Evolutionary conservation across 1,140 invertebrate genomes (phyloP), one percentile per base, ranked within the genome.

Genomic region (Cecropterus lyciades): DNA sequence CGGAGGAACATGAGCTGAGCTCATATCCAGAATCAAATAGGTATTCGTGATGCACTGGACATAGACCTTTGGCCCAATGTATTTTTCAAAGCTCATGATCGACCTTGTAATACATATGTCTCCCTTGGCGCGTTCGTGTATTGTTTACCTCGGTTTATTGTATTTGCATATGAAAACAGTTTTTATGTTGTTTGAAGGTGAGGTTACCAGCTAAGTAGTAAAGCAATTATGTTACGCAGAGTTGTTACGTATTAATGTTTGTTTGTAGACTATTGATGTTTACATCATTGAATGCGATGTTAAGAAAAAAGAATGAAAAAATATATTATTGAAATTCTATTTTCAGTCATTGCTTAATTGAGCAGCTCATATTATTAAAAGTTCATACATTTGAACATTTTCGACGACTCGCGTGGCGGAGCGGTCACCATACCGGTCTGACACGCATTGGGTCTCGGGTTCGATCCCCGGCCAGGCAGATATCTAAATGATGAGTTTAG

Each of bases 21-120:
- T 43, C 40, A 40, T 57, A 57, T 57, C 55, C 42, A 57, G 55
- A 65, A 75, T 56, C 60, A 63, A 70, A 46, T 27, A 45, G 57
- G 55, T 64, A 69, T 67, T 77, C 75, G 78, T 80, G 78, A 73
- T 80, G 33, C 53, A 74, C 53, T 76, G 73, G 73, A 64, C 78
- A 75, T 64, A 67, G 75, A 80, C 74, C 75, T 73, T 74, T 76
- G 69, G 65, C 63, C 73, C 69, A 30, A 30, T 68, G 49, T 55
- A 17, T 72, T 71, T 51, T 72, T 68, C 55, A 65, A 67, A 62
- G 45, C 45, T 11, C 59, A 71, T 57, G 60, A 46, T 17, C 55
- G 70, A 57, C 70, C 70, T 72, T 62, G 55, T 60, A 60, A 60
- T 20, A 40, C 15, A 56, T 56, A 56, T 56, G 52, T 24, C 37